A percentile compares a stretch with the other conserved stretches of the same genome.
Evolutionary conservation across 1,140 invertebrate genomes (phyloP).

Genomic region (Sweltsa coloradensis): DNA sequence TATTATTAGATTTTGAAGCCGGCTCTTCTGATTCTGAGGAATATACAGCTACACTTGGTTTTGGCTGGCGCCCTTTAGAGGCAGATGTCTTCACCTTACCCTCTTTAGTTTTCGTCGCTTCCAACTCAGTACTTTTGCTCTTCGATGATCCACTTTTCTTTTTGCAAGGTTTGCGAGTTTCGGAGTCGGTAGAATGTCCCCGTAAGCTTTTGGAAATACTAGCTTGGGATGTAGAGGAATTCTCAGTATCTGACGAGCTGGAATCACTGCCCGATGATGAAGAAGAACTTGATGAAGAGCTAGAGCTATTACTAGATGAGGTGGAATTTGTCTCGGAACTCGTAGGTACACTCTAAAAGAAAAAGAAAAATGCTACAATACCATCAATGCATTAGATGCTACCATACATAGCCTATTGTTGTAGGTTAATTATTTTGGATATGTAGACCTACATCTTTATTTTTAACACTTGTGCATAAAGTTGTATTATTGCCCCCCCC

Average conservation of each 20-base stretch:
- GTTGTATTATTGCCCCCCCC: too few relatives aligned
- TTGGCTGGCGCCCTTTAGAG: conserved; percentile 3
- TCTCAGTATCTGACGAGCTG: conserved; percentile 24
- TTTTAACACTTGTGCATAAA: too few relatives aligned
- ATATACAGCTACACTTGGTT: conserved; percentile 18
- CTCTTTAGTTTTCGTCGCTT: conserved; percentile 21
- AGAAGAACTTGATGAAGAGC: conserved; percentile 22
- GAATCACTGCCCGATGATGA: conserved; percentile 24
- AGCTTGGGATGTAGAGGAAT: conserved; percentile 22
- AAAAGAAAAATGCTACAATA: too few relatives aligned
- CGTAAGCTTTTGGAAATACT: conserved; percentile 18
- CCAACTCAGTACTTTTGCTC: neutral
- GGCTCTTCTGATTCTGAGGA: conserved; percentile 26
- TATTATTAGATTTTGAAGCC: too few relatives aligned
- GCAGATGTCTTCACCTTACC: conserved; percentile 6
- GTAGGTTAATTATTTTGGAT: too few relatives aligned
- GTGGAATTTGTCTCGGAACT: conserved; percentile 19
- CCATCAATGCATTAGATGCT: too few relatives aligned
- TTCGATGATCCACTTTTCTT: conserved; percentile 15
- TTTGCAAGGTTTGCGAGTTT: conserved; percentile 17
- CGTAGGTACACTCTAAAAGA: conserved; percentile 9
- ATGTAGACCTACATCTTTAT: too few relatives aligned
- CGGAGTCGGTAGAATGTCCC: conserved; percentile 20
- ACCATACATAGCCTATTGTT: too few relatives aligned
- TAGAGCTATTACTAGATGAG: conserved; percentile 22